Evolutionary conservation across 2,113 vertebrate species (phyloP).

Genomic region (Perca flavescens): DNA sequence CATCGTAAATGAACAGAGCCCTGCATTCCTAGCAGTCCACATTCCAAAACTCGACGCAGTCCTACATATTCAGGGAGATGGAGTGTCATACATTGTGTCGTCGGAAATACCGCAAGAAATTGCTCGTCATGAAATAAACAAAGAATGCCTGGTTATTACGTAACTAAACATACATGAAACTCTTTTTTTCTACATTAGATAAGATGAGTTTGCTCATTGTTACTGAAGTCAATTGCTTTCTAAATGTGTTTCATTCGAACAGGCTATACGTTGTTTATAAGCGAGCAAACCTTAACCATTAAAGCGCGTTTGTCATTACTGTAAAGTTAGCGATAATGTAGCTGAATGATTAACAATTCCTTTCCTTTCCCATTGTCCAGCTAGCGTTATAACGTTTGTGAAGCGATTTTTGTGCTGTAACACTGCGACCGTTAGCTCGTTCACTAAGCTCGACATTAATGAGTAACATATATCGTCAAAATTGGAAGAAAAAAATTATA

Average conservation of each 20-base stretch:
- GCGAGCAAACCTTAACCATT: background rate
- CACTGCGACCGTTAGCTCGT: background rate
- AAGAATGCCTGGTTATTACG: too few relatives aligned
- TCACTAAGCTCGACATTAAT: background rate
- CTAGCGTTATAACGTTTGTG: background rate
- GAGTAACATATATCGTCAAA: background rate
- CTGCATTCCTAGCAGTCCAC: background rate
- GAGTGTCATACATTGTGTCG: background rate
- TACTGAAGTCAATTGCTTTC: background rate
- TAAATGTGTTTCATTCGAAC: background rate
- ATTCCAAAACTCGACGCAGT: slow-evolving; percentile 14
- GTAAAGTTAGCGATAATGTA: background rate
- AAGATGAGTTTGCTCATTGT: background rate
- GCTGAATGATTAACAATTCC: background rate
- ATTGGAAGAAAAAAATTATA: background rate
- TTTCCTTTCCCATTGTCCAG: background rate
- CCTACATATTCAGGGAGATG: background rate
- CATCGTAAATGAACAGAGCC: slow-evolving; percentile 5
- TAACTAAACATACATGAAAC: background rate
- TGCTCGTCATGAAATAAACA: background rate
- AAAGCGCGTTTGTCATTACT: background rate
- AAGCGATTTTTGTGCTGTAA: background rate
- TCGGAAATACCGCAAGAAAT: background rate
- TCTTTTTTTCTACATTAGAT: background rate
- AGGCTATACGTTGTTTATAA: background rate